A percentile compares a stretch with the other conserved stretches of the same genome.
phyloP scores from a whole-genome alignment of 2,113 vertebrate species.

The Azemiops feae region DNA sequence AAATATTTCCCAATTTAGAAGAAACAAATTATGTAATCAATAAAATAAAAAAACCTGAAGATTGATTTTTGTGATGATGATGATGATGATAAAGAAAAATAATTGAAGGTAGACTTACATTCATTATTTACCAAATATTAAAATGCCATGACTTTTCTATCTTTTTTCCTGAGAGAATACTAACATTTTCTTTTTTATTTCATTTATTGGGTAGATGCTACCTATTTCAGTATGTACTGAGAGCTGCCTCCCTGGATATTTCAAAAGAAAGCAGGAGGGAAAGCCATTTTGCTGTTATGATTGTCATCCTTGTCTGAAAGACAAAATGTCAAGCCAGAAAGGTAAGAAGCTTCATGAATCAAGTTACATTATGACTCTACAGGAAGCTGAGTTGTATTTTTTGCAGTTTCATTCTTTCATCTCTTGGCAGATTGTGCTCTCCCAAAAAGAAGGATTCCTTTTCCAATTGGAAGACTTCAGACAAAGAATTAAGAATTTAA shows the following conservation, averaged over 20 bases:
- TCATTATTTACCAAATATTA: neutral
- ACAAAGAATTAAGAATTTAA: neutral
- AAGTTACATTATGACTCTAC: neutral
- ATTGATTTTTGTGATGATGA: neutral
- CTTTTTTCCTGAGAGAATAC: neutral
- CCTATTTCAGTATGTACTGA: neutral
- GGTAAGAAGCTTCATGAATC: neutral
- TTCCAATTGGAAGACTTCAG: neutral
- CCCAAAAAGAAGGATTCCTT: neutral
- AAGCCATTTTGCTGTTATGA: neutral
- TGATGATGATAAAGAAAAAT: too few relatives aligned
- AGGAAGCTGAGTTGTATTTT: neutral
- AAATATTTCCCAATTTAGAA: too few relatives aligned
- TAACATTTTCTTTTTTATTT: neutral
- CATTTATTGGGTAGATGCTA: neutral
- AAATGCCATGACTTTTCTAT: neutral
- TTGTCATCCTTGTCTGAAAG: neutral
- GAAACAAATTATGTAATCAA: too few relatives aligned
- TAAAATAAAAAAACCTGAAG: neutral
- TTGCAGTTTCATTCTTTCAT: neutral
- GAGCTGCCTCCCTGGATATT: neutral
- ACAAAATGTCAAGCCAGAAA: neutral
- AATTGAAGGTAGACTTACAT: too few relatives aligned
- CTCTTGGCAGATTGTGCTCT: neutral
- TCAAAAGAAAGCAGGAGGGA: neutral